A percentile compares a stretch with the other conserved stretches of the same genome.
These are phyloP conservation scores for Cantharis rufa DNA, from an alignment of 2,888 invertebrate genomes.

Conservation along the genomic window DNA sequence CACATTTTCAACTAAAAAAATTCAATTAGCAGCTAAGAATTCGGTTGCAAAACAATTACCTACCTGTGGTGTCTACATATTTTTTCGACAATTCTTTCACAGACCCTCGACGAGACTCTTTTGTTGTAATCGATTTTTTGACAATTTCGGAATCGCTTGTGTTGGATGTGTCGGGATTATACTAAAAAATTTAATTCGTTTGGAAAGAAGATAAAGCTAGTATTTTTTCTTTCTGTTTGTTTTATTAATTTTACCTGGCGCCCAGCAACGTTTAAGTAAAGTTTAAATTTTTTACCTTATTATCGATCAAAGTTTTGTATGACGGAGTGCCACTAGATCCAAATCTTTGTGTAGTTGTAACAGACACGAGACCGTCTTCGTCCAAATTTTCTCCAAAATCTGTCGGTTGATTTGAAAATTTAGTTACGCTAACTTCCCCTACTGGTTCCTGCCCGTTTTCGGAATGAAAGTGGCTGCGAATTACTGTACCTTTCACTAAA, in stretches of 20 bases:
- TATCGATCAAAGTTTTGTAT: constrained; percentile 43
- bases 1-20: constrained; percentile 58
- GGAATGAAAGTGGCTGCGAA: constrained; percentile 70
- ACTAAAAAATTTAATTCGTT: background rate
- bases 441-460: constrained; percentile 71
- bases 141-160: background rate
- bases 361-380: constrained; percentile 45
- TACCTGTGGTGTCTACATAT: constrained; percentile 71
- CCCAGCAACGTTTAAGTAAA: too few relatives aligned
- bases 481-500: constrained; percentile 73
- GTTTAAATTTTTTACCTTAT: too few relatives aligned
- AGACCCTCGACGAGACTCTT: constrained; percentile 69
- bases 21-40: background rate
- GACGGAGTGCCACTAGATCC: constrained; percentile 51
- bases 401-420: constrained; percentile 69
- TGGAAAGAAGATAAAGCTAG: too few relatives aligned
- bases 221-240: too few relatives aligned
- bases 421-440: constrained; percentile 70
- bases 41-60: background rate
- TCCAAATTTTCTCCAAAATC: constrained; percentile 52
- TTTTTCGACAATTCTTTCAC: constrained; percentile 80
- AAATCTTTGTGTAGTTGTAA: constrained; percentile 55
- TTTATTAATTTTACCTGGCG: too few relatives aligned
- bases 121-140: constrained; percentile 42
- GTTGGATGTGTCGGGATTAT: background rate